phyloP scores from a whole-genome alignment of 2,113 vertebrate genomes.

The Dromiciops gliroides region DNA sequence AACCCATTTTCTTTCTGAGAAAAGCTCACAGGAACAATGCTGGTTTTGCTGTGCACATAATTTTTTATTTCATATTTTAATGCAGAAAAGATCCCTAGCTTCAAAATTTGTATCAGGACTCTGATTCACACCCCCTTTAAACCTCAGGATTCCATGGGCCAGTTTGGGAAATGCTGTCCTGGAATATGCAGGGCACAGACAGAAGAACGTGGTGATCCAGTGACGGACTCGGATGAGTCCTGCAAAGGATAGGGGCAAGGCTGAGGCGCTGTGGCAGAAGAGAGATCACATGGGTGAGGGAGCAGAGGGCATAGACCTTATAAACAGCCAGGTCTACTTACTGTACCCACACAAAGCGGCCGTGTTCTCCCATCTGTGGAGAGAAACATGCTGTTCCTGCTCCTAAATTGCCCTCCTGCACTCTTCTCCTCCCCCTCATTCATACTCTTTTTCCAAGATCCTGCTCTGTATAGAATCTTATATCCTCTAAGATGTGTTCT shows the following conservation, averaged over 20 bases:
- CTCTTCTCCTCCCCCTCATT: background rate
- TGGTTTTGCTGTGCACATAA: background rate
- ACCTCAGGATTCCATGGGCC: background rate
- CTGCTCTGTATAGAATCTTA: background rate
- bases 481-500: conserved; percentile 5
- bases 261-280: background rate
- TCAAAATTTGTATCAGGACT: background rate
- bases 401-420: background rate
- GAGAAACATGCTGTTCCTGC: background rate
- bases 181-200: background rate
- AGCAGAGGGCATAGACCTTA: background rate
- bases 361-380: background rate
- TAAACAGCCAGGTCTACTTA: background rate
- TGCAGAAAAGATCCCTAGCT: background rate
- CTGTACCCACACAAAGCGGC: background rate
- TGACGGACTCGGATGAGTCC: background rate
- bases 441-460: background rate
- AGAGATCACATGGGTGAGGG: background rate
- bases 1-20: background rate
- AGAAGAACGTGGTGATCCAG: background rate
- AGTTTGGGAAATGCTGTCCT: background rate
- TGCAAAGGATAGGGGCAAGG: background rate
- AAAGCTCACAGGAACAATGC: background rate
- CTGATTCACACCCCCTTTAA: background rate
- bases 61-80: background rate